A percentile compares a stretch with the other conserved stretches of the same genome.
phyloP scores from a whole-genome alignment of 2,888 invertebrate species.

The Tetragonisca angustula region DNA sequence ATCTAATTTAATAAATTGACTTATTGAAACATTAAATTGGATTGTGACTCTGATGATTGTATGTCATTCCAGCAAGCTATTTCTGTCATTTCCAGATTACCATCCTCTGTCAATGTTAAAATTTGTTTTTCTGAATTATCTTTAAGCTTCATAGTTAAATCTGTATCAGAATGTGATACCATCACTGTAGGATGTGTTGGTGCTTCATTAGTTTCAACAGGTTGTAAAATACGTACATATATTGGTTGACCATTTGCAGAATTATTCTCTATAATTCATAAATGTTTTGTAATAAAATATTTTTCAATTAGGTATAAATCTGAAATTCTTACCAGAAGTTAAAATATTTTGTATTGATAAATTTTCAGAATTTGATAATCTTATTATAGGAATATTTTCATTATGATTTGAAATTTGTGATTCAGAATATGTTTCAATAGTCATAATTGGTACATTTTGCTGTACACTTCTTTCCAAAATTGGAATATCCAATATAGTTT shows the following conservation, averaged over 20 bases:
- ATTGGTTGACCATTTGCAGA: conserved; percentile 59
- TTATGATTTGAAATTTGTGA: conserved; percentile 47
- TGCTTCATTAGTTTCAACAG: conserved; percentile 62
- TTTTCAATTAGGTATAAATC: background rate
- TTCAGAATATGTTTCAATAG: conserved; percentile 42
- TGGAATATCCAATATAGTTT: conserved; percentile 26
- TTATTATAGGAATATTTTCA: conserved; percentile 60
- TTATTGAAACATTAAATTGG: conserved; percentile 51
- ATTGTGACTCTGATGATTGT: conserved; percentile 45
- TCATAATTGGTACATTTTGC: conserved; percentile 42
- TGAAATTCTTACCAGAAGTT: conserved; percentile 60
- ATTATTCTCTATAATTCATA: conserved; percentile 49
- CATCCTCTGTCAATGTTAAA: conserved; percentile 80
- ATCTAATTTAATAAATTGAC: conserved; percentile 1
- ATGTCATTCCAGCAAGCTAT: conserved; percentile 72
- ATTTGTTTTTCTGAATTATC: conserved; percentile 75
- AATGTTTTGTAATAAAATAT: conserved; percentile 6
- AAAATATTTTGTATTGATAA: conserved; percentile 66
- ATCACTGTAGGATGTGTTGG: conserved; percentile 43
- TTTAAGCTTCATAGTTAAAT: conserved; percentile 59
- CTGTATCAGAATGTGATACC: conserved; percentile 38
- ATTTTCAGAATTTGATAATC: conserved; percentile 63
- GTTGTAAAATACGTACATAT: conserved; percentile 69
- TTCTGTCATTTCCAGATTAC: conserved; percentile 81
- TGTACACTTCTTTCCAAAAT: conserved; percentile 38